Conservation (phyloP, 2,113 vertebrate genomes). For the Perca flavescens region DNA sequence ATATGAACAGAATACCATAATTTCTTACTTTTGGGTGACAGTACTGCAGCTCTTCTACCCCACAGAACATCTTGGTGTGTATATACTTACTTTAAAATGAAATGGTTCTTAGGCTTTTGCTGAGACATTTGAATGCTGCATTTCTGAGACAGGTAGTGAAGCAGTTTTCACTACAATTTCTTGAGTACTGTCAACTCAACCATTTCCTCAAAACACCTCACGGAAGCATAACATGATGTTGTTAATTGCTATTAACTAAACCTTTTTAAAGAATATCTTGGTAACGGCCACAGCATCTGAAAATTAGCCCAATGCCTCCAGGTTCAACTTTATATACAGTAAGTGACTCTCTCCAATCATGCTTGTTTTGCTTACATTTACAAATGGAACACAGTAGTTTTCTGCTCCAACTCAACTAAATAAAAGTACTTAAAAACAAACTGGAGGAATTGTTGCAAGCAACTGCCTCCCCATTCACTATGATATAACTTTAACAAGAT, state of each 20-base stretch:
- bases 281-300: not conserved
- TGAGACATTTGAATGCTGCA: too few species aligned
- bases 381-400: not conserved
- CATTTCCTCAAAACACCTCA: too few species aligned
- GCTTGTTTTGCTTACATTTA: not conserved
- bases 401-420: not conserved
- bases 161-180: too few species aligned
- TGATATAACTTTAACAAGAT: not conserved
- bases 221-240: not conserved
- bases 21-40: not conserved
- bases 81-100: too few species aligned
- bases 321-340: not conserved
- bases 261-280: not conserved
- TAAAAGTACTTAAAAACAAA: constrained; percentile 1
- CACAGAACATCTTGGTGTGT: not conserved
- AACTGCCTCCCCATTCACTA: not conserved
- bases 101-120: too few species aligned
- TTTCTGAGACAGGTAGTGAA: too few species aligned
- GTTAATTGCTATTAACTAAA: not conserved
- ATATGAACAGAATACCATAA: not conserved
- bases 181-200: too few species aligned
- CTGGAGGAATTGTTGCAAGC: not conserved
- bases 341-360: not conserved
- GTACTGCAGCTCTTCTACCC: not conserved
- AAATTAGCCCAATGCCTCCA: not conserved